Conservation (phyloP, 2,888 invertebrate species). For the Sesia apiformis region DNA sequence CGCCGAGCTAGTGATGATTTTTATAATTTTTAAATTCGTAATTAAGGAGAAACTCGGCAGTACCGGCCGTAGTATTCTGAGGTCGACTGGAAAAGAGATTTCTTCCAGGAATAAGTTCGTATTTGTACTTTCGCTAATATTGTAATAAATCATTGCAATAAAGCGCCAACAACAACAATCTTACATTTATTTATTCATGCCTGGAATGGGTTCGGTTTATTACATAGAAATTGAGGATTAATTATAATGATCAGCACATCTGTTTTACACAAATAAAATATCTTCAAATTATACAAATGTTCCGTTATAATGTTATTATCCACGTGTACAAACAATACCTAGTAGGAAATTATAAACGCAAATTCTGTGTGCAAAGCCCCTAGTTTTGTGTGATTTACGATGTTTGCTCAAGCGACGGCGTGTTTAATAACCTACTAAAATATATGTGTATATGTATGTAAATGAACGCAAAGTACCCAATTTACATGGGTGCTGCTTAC, state of each 20-base stretch:
- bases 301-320: conserved; percentile 14
- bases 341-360: conserved; percentile 32
- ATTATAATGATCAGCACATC: background rate
- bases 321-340: conserved; percentile 16
- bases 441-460: conserved; percentile 32
- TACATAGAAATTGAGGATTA: background rate
- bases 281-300: background rate
- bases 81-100: too few relatives aligned
- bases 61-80: too few relatives aligned
- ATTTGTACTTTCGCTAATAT: too few relatives aligned
- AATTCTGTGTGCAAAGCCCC: conserved; percentile 46
- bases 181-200: too few relatives aligned
- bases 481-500: conserved; percentile 21
- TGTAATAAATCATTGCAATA: too few relatives aligned
- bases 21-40: too few relatives aligned
- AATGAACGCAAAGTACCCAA: conserved; percentile 33
- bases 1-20: too few relatives aligned
- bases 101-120: too few relatives aligned
- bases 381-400: conserved; percentile 60
- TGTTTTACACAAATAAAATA: background rate
- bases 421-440: conserved; percentile 56
- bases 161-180: too few relatives aligned
- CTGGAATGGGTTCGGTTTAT: background rate
- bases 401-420: conserved; percentile 48
- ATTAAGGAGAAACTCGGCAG: too few relatives aligned